Percentiles rank a stretch among this genome's conserved stretches.
These are phyloP conservation scores for Pelmatolapia mariae DNA, from an alignment of 2,113 vertebrate genomes.

Conservation along the genomic window DNA sequence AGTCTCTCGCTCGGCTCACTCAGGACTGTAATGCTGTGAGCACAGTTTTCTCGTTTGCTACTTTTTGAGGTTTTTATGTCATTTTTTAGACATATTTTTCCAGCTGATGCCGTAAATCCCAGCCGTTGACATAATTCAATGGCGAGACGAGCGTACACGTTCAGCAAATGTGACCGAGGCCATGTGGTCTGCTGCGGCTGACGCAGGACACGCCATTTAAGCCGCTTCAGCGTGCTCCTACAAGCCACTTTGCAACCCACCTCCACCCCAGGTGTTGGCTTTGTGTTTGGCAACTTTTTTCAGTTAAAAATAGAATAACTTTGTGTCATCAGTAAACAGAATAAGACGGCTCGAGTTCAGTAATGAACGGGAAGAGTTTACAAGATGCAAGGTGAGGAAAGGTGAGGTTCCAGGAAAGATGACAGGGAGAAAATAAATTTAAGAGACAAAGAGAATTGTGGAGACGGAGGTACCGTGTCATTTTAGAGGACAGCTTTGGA, in stretches of 20 bases:
- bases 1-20: neutral
- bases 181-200: neutral
- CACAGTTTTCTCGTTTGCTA: neutral
- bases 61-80: neutral
- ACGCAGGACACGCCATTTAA: neutral
- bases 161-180: neutral
- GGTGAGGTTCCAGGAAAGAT: neutral
- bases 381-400: neutral
- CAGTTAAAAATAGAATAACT: neutral
- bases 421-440: neutral
- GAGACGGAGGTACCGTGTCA: neutral
- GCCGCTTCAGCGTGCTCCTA: neutral
- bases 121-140: neutral
- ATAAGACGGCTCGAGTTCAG: neutral
- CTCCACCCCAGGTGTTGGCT: neutral
- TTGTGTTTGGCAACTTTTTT: neutral
- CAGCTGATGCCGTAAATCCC: neutral
- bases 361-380: neutral
- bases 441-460: neutral
- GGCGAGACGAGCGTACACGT: neutral
- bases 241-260: neutral
- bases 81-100: neutral
- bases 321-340: accelerated
- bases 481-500: neutral
- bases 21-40: neutral